Conservation (phyloP, 2,888 invertebrate genomes). For the Chrysotoxum bicinctum region DNA sequence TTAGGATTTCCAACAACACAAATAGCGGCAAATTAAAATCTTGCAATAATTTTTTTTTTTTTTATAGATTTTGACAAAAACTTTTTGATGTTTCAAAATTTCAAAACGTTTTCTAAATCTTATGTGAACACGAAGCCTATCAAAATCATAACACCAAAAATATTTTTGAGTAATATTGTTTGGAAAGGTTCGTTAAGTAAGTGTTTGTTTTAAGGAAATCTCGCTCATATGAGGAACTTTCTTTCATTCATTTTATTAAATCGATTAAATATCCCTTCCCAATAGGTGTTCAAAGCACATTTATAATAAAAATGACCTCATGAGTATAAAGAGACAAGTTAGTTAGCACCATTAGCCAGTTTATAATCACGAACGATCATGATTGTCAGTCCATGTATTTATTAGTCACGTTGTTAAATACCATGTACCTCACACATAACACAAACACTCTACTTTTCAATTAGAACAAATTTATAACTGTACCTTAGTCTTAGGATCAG, state of each 20-base stretch:
- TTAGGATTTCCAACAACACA: too few relatives aligned
- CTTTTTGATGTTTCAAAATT: too few relatives aligned
- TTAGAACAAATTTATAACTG: conserved; percentile 52
- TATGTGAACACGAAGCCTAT: too few relatives aligned
- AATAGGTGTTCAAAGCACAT: not conserved
- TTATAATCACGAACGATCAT: conserved; percentile 18
- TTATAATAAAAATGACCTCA: conserved; percentile 40
- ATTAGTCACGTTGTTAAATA: conserved; percentile 40
- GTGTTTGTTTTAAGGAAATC: too few relatives aligned
- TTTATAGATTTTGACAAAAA: too few relatives aligned
- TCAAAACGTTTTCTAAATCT: too few relatives aligned
- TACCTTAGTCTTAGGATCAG: conserved; percentile 1
- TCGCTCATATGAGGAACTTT: not conserved
- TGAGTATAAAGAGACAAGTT: conserved; percentile 2
- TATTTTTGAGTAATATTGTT: too few relatives aligned
- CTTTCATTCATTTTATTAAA: too few relatives aligned
- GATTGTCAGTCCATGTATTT: conserved; percentile 24
- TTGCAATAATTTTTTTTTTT: too few relatives aligned
- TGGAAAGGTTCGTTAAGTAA: too few relatives aligned
- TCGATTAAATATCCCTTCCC: not conserved
- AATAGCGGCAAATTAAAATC: too few relatives aligned
- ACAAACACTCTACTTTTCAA: conserved; percentile 48
- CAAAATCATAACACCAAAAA: too few relatives aligned
- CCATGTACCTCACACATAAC: conserved; percentile 29
- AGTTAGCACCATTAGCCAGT: conserved; percentile 37